Evolutionary conservation across 2,113 vertebrate genomes (phyloP).

Genomic region (Xiphophorus maculatus): DNA sequence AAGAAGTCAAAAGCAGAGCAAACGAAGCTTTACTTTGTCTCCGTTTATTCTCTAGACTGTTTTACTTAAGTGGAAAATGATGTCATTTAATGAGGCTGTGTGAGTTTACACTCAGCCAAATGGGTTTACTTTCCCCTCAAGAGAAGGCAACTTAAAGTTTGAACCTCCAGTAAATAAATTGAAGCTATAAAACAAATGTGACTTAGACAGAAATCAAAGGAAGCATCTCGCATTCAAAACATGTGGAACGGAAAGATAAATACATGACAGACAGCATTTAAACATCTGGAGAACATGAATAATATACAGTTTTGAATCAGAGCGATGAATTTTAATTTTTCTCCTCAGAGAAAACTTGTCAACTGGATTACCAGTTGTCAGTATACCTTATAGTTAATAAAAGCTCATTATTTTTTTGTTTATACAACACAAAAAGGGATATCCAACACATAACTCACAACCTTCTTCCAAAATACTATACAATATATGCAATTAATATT

Average conservation of each 20-base stretch:
- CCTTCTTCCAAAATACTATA: not conserved
- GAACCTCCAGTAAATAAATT: conserved; percentile 29
- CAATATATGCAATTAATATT: not conserved
- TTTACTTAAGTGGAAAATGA: conserved; percentile 3
- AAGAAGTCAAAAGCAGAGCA: not conserved
- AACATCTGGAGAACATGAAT: too few relatives aligned
- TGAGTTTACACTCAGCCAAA: conserved; percentile 35
- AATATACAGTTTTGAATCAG: too few relatives aligned
- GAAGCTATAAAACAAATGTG: not conserved
- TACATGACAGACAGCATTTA: too few relatives aligned
- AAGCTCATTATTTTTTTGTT: too few relatives aligned
- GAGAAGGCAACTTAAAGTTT: conserved; percentile 21
- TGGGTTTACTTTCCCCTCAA: conserved; percentile 33
- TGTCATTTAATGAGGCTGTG: conserved; percentile 24
- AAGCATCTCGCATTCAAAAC: not conserved
- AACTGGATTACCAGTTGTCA: too few relatives aligned
- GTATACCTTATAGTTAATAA: too few relatives aligned
- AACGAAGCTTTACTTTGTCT: not conserved
- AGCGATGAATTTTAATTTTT: too few relatives aligned
- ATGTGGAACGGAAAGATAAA: not conserved
- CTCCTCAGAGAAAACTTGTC: too few relatives aligned
- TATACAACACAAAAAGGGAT: not conserved
- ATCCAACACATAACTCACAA: not conserved
- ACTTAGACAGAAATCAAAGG: not conserved
- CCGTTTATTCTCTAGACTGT: not conserved